A percentile compares a stretch with the other conserved stretches of the same genome.
These are phyloP conservation scores for Molanna angustata DNA, from an alignment of 2,888 invertebrate species.

Conservation along the genomic window DNA sequence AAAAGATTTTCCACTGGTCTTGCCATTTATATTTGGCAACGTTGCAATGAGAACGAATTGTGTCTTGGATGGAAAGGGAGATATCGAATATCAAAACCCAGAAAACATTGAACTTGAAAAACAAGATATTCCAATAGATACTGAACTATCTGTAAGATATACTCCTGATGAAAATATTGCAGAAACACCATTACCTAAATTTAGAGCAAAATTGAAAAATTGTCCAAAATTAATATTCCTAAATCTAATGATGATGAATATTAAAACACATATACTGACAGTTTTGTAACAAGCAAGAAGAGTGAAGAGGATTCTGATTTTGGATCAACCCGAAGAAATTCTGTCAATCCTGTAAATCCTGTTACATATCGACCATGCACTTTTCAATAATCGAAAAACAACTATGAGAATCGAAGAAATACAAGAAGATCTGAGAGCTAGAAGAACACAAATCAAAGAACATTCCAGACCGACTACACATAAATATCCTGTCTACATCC, in stretches of 20 bases:
- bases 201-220: slow-evolving; percentile 39
- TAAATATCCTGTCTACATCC: slow-evolving; percentile 51
- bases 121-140: slow-evolving; percentile 34
- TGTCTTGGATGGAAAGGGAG: too few relatives aligned
- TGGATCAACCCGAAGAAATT: slow-evolving; percentile 16
- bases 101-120: slow-evolving; percentile 16
- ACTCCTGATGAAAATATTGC: slow-evolving; percentile 40
- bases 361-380: slow-evolving; percentile 51
- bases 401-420: slow-evolving; percentile 56
- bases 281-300: slow-evolving; percentile 12
- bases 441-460: slow-evolving; percentile 45
- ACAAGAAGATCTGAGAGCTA: slow-evolving; percentile 51
- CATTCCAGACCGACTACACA: slow-evolving; percentile 37
- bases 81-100: too few relatives aligned
- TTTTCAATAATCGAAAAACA: slow-evolving; percentile 48
- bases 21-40: too few relatives aligned
- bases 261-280: slow-evolving; percentile 37
- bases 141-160: slow-evolving; percentile 40
- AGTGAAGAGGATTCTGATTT: slow-evolving; percentile 18
- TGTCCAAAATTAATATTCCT: slow-evolving; percentile 35
- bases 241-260: slow-evolving; percentile 38
- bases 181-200: slow-evolving; percentile 37
- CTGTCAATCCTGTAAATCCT: slow-evolving; percentile 43
- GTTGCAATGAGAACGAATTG: too few relatives aligned
- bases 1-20: too few relatives aligned